Conservation (phyloP, 37 sponge, comb jelly and placozoan species). For the Trichoplax adhaerens region DNA sequence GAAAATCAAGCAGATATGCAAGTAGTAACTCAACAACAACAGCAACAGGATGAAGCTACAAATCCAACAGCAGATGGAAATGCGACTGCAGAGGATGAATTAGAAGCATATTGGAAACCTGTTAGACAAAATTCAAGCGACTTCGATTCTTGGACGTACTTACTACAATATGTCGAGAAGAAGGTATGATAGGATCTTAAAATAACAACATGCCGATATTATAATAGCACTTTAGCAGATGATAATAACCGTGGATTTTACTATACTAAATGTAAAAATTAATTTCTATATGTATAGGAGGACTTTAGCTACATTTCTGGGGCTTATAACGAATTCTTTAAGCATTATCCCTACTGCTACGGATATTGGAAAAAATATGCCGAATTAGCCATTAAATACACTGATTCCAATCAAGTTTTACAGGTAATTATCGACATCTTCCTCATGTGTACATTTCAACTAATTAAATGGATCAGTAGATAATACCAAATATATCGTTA, state of each 20-base stretch:
- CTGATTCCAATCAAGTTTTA: too few relatives aligned
- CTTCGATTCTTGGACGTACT: slow-evolving; percentile 62
- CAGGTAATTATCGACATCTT: too few relatives aligned
- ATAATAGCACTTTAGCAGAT: slow-evolving; percentile 2
- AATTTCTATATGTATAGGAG: not conserved
- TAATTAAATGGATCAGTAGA: too few relatives aligned
- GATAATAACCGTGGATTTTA: not conserved
- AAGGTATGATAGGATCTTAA: slow-evolving; percentile 24
- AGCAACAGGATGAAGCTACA: not conserved
- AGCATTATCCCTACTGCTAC: slow-evolving; percentile 70
- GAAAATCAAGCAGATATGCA: too few relatives aligned
- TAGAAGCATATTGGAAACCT: slow-evolving; percentile 40
- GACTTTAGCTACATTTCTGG: slow-evolving; percentile 6
- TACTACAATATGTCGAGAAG: slow-evolving; percentile 59
- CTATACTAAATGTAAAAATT: not conserved
- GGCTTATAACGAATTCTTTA: slow-evolving; percentile 49
- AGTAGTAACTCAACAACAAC: too few relatives aligned
- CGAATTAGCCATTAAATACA: slow-evolving; percentile 20
- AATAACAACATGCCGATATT: not conserved
- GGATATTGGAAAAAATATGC: slow-evolving; percentile 92
- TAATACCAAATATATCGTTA: too few relatives aligned
- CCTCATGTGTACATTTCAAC: too few relatives aligned
- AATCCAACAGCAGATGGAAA: slow-evolving; percentile 4
- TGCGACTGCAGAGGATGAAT: not conserved
- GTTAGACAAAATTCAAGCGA: slow-evolving; percentile 55